A percentile compares a stretch with the other conserved stretches of the same genome.
Conservation (phyloP, 1,140 invertebrate genomes). For the Pinna nobilis region DNA sequence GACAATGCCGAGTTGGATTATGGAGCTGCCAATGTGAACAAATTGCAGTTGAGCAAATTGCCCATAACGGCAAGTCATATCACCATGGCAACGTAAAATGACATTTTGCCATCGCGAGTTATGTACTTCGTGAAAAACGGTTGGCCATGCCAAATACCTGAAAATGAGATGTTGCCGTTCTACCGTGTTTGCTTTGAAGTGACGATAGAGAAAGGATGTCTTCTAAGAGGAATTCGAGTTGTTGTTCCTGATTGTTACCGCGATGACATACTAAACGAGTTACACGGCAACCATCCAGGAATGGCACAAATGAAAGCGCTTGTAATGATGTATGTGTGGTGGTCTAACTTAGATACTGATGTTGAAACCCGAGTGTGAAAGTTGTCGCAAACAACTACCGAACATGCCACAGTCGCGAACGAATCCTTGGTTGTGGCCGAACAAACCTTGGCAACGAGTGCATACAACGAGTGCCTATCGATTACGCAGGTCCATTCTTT, state of each 20-base stretch:
- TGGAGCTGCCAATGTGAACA: background rate
- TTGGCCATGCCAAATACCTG: background rate
- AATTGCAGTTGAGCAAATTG: conserved; percentile 7
- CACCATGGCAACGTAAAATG: conserved; percentile 6
- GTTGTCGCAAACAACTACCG: conserved; percentile 59
- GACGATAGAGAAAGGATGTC: conserved; percentile 20
- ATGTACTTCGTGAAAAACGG: background rate
- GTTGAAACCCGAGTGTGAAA: conserved; percentile 74
- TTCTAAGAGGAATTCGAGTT: conserved; percentile 21
- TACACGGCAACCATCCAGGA: conserved; percentile 70
- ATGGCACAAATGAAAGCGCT: conserved; percentile 77
- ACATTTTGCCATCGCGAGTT: background rate
- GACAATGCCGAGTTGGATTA: background rate
- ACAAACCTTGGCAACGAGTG: too few species aligned
- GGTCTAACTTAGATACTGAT: conserved; percentile 75
- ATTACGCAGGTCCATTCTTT: too few species aligned
- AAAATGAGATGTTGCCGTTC: background rate
- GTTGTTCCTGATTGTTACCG: background rate
- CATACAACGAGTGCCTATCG: too few species aligned
- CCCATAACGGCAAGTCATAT: conserved; percentile 20
- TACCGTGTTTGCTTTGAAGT: conserved; percentile 6
- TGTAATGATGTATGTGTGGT: conserved; percentile 77
- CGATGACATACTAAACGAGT: background rate
- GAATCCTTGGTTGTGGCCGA: too few species aligned
- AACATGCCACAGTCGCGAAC: conserved; percentile 9